phyloP scores from a whole-genome alignment of 2,888 invertebrate species.

The Synanthedon tipuliformis region DNA sequence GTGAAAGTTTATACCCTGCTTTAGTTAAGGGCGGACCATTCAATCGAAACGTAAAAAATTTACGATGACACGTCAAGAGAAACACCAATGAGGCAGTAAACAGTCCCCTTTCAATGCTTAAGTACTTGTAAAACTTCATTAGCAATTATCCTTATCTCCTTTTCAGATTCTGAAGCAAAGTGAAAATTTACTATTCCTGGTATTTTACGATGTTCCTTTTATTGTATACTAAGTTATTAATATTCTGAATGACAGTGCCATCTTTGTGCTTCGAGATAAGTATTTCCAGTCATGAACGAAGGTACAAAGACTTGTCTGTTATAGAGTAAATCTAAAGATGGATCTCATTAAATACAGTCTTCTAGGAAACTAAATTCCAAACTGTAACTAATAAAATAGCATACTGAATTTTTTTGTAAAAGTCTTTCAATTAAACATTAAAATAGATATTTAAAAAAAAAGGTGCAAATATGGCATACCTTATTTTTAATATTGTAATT shows the following conservation, averaged over 20 bases:
- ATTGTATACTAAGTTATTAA: not conserved
- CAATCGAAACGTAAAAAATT: constrained; percentile 65
- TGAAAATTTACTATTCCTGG: not conserved
- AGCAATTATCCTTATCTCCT: constrained; percentile 47
- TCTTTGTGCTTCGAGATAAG: too few relatives aligned
- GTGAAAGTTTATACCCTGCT: constrained; percentile 66
- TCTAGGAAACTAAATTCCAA: too few relatives aligned
- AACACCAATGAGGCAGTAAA: constrained; percentile 66
- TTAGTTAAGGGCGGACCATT: constrained; percentile 65
- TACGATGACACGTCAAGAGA: constrained; percentile 66
- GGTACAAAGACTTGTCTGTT: too few relatives aligned
- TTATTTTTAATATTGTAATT: too few relatives aligned
- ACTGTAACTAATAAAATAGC: too few relatives aligned
- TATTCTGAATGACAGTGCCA: not conserved
- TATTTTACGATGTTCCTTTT: not conserved
- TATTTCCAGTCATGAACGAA: too few relatives aligned
- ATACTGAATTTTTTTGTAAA: too few relatives aligned
- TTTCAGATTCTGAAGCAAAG: constrained; percentile 15
- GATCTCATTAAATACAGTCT: too few relatives aligned
- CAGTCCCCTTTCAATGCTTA: constrained; percentile 52
- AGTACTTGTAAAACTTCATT: constrained; percentile 61
- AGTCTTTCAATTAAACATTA: too few relatives aligned
- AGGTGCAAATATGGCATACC: too few relatives aligned
- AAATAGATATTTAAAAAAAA: too few relatives aligned
- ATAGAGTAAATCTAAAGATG: too few relatives aligned